Percentiles rank a stretch among this genome's conserved stretches.
These are phyloP conservation scores for Phthorimaea operculella DNA, from an alignment of 1,140 invertebrate genomes.

Conservation along the genomic window DNA sequence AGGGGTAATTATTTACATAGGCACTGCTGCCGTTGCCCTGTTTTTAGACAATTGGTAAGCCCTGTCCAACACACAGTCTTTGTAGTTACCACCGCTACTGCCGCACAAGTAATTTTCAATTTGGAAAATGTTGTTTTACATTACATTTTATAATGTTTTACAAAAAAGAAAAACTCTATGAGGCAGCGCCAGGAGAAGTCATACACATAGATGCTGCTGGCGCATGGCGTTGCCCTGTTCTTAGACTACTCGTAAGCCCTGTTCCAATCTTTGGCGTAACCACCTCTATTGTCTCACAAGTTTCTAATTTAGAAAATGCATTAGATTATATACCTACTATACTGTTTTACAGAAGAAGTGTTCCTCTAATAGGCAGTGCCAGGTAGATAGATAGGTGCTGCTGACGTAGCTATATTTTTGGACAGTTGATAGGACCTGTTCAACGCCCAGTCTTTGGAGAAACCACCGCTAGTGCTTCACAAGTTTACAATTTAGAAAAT, in stretches of 20 bases:
- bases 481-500: too few relatives aligned
- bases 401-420: conserved; percentile 32
- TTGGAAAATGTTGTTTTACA: too few relatives aligned
- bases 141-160: too few relatives aligned
- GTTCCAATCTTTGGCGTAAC: too few relatives aligned
- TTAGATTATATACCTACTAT: too few relatives aligned
- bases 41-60: conserved; percentile 49
- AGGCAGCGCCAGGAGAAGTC: conserved; percentile 40
- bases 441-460: conserved; percentile 60
- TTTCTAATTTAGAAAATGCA: too few relatives aligned
- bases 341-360: too few relatives aligned
- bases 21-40: conserved; percentile 29
- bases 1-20: conserved; percentile 49
- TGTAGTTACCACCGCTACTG: conserved; percentile 43
- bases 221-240: too few relatives aligned
- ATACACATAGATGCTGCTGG: conserved; percentile 33
- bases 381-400: conserved; percentile 38
- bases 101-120: conserved; percentile 49
- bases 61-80: conserved; percentile 61
- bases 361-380: conserved; percentile 30
- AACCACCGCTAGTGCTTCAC: conserved; percentile 34
- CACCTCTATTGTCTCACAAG: too few relatives aligned
- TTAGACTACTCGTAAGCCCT: too few relatives aligned
- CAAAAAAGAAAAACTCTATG: too few relatives aligned
- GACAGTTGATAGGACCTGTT: conserved; percentile 52